Evolutionary conservation across 2,797 vertebrate species (phyloP).

Genomic region (Cyclura pinguis): DNA sequence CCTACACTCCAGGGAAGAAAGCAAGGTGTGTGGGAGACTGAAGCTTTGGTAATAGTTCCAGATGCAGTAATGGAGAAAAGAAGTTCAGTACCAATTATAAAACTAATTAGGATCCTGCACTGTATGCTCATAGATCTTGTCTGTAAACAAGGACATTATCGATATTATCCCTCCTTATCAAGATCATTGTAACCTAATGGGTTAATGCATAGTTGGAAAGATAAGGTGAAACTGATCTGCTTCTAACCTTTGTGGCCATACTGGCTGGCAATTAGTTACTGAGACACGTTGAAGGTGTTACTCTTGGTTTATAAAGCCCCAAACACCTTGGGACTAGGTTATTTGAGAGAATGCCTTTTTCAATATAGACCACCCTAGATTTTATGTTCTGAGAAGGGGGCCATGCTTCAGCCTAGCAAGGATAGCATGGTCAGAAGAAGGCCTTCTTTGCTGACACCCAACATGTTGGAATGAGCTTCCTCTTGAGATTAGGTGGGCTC

Average conservation of each 20-base stretch:
- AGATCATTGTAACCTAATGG: neutral
- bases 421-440: neutral
- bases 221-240: neutral
- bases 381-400: neutral
- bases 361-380: neutral
- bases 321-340: neutral
- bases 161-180: neutral
- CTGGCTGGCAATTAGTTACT: neutral
- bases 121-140: neutral
- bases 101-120: neutral
- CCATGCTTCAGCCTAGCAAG: neutral
- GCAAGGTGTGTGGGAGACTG: neutral
- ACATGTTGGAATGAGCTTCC: neutral
- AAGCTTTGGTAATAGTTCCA: conserved; percentile 23
- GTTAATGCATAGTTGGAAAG: neutral
- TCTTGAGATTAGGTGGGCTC: neutral
- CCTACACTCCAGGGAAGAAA: conserved; percentile 18
- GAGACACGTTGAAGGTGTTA: neutral
- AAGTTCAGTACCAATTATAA: conserved; percentile 14
- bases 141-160: conserved; percentile 5
- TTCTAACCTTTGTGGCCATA: neutral
- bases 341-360: neutral
- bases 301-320: neutral
- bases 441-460: neutral
- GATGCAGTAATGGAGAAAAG: neutral